Percentiles rank a stretch among this genome's conserved stretches.
Conservation (phyloP, 1,140 invertebrate genomes). For the Ceratosolen fusciceps region DNA sequence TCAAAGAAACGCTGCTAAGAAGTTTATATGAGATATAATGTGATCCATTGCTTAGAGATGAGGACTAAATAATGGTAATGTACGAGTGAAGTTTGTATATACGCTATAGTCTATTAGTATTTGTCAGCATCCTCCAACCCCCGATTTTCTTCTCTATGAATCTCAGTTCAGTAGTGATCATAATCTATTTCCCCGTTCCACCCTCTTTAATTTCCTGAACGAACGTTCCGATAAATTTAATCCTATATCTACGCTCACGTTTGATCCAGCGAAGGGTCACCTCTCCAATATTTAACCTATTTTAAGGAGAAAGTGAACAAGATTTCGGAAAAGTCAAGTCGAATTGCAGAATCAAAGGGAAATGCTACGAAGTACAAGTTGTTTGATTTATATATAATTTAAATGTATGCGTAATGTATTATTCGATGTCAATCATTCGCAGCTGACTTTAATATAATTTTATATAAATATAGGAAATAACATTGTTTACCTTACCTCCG, state of each 20-base stretch:
- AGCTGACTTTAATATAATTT: neutral
- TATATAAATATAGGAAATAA: neutral
- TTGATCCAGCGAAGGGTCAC: constrained; percentile 30
- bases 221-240: constrained; percentile 40
- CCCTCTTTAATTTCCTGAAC: constrained; percentile 46
- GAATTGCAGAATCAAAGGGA: no score
- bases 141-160: constrained; percentile 47
- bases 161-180: constrained; percentile 36
- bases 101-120: constrained; percentile 33
- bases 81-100: constrained; percentile 43
- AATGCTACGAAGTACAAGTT: neutral
- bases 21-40: constrained; percentile 1
- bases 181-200: constrained; percentile 24
- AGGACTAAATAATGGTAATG: constrained; percentile 28
- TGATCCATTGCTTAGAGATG: neutral
- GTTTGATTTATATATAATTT: constrained; percentile 22
- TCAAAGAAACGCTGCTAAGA: neutral
- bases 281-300: constrained; percentile 40
- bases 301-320: neutral
- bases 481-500: no score
- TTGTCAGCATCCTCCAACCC: constrained; percentile 21
- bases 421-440: constrained; percentile 20
- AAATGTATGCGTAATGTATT: constrained; percentile 12
- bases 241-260: neutral
- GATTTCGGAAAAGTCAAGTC: no score